Conservation (phyloP, 2,797 vertebrate genomes). For the Fringilla coelebs region DNA sequence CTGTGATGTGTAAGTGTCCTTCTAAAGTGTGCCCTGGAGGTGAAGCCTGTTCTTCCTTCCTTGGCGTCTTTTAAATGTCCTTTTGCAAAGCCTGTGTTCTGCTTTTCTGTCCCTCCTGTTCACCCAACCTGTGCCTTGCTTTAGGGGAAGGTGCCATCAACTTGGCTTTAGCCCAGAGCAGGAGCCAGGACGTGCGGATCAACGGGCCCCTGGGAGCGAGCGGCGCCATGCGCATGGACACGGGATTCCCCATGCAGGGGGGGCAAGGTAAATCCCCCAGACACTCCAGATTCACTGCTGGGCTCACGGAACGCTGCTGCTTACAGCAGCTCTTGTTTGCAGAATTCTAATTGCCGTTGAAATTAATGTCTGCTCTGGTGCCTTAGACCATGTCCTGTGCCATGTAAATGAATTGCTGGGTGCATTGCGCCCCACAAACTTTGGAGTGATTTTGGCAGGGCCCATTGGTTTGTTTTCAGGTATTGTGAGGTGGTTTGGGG, state of each 20-base stretch:
- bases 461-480: accelerated
- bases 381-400: neutral
- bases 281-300: neutral
- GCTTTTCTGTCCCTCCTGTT: neutral
- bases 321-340: neutral
- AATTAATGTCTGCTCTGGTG: neutral
- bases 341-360: neutral
- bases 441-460: neutral
- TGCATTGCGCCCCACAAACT: neutral
- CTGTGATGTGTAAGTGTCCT: neutral
- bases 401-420: neutral
- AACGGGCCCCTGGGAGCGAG: conserved; percentile 90
- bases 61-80: neutral
- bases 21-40: accelerated
- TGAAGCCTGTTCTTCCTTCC: neutral
- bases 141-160: conserved; percentile 97
- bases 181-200: conserved; percentile 91
- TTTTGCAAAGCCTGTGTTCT: neutral
- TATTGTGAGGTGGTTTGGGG: neutral
- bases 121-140: neutral
- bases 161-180: conserved; percentile 87
- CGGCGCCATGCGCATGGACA: conserved; percentile 88
- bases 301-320: neutral
- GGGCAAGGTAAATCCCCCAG: conserved; percentile 81
- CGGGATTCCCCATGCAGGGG: conserved; percentile 86